Evolutionary conservation across 2,113 vertebrate species (phyloP), one percentile per base, ranked within the genome.

Genomic region (Paratilapia polleni): DNA sequence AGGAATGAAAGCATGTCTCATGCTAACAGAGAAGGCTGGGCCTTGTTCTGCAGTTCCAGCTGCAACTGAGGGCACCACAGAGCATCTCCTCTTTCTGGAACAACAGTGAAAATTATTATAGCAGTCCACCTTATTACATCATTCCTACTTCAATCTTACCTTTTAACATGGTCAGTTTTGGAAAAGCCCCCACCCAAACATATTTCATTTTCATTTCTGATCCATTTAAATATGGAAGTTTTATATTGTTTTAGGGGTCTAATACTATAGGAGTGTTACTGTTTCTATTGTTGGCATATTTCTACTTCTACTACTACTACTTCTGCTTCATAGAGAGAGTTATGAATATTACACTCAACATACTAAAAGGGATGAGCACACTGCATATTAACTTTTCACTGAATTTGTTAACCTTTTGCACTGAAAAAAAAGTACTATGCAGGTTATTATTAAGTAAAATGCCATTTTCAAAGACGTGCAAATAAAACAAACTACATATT

Each of bases 1-100:
- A 6, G 98, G 96, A 59, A 99, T 92, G 90, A 99, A 99, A 64
- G 98, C 97, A 77, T 99, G 98, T 66, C 98, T 96, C 97, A 99
- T 97, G 93, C 97, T 99, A 90, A 99, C 96, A 1, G 96, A 97
- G 94, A 98, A 98, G 0, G 96, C 93, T 14, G 94, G 88, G 81
- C 95, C 96, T 92, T 80, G 95, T 76, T 95, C 95, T 78, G 94
- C 54, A 0, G 59, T 9, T 28, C 74, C 78, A 9, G 60, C 86
- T 79, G 85, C 14, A 43, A 54, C 62, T 62, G 89, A 36, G 8
- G 88, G 74, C n/a, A 43, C 52, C 20, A 24, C 74, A 68, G 93
- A 83, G 7, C 17, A 43, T 59, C 88, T 93, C 61, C 58, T 92
- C 68, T 78, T 93, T n/a, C 94, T 94, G 93, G 9, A 68, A 85